phyloP scores from a whole-genome alignment of 30 jellyfish, hydroid and myxozoan species.

The Aurelia aurita complex sp. Pacific region DNA sequence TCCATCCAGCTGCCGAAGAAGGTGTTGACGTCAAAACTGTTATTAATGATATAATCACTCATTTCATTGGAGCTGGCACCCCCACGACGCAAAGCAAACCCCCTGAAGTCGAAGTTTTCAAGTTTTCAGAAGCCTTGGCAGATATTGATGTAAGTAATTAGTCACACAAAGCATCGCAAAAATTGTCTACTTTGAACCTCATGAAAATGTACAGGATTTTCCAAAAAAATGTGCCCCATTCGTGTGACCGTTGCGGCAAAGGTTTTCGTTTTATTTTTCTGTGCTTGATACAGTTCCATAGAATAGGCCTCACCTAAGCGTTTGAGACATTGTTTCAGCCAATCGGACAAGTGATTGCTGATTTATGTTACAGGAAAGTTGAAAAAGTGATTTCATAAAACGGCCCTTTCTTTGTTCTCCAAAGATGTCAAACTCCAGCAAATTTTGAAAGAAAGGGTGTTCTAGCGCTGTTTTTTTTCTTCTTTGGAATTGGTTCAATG shows the following conservation, averaged over 20 bases:
- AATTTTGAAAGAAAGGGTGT: too few species aligned
- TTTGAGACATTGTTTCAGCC: too few species aligned
- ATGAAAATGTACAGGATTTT: neutral
- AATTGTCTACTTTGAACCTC: neutral
- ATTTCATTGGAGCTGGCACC: constrained; percentile 61
- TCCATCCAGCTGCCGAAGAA: constrained; percentile 56
- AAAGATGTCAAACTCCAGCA: too few species aligned
- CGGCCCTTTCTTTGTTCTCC: too few species aligned
- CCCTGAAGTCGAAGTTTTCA: constrained; percentile 59
- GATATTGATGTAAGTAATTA: constrained; percentile 58
- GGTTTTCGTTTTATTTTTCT: neutral
- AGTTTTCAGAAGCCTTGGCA: constrained; percentile 65
- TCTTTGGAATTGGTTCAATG: too few species aligned
- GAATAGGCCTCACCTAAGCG: neutral
- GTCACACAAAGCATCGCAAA: too few species aligned
- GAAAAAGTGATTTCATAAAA: too few species aligned
- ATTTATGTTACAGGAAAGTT: neutral
- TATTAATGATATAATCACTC: constrained; percentile 62
- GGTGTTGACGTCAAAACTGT: constrained; percentile 47
- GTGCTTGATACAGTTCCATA: neutral
- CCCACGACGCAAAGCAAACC: constrained; percentile 8
- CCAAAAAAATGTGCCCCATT: too few species aligned
- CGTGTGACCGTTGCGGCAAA: neutral
- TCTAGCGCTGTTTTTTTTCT: too few species aligned
- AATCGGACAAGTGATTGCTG: too few species aligned